These are phyloP conservation scores for Scaeva pyrastri DNA, from an alignment of 2,888 invertebrate species.

Conservation along the genomic window DNA sequence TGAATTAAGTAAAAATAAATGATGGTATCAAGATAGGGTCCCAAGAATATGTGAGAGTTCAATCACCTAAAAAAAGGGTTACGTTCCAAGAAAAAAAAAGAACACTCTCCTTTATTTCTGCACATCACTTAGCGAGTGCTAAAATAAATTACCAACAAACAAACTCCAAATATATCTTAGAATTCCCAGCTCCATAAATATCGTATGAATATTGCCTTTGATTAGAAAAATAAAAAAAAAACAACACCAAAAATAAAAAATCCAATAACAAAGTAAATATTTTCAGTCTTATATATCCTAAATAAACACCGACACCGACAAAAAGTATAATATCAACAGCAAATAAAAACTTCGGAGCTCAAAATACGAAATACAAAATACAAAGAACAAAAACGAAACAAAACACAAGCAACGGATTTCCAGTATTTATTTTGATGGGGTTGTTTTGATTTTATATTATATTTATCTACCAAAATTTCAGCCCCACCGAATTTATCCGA, in stretches of 20 bases:
- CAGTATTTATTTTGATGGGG: conserved; percentile 60
- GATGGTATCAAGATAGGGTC: too few species aligned
- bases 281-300: conserved; percentile 34
- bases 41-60: neutral
- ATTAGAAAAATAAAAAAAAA: conserved; percentile 34
- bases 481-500: conserved; percentile 13
- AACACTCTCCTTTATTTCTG: neutral
- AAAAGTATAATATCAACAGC: conserved; percentile 61
- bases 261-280: conserved; percentile 6
- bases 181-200: conserved; percentile 40
- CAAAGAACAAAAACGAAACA: too few species aligned
- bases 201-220: conserved; percentile 32
- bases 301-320: conserved; percentile 31
- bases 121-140: neutral
- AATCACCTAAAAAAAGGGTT: neutral
- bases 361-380: too few species aligned
- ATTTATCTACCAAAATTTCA: conserved; percentile 12
- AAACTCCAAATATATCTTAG: neutral
- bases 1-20: too few species aligned
- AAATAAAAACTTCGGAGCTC: conserved; percentile 59
- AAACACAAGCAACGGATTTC: conserved; percentile 38
- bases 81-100: neutral
- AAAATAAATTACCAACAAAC: neutral
- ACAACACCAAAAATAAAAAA: neutral
- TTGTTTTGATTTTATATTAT: conserved; percentile 38